phyloP scores from a whole-genome alignment of 2,113 vertebrate species.

The western clawed frog (Xenopus tropicalis) region DNA sequence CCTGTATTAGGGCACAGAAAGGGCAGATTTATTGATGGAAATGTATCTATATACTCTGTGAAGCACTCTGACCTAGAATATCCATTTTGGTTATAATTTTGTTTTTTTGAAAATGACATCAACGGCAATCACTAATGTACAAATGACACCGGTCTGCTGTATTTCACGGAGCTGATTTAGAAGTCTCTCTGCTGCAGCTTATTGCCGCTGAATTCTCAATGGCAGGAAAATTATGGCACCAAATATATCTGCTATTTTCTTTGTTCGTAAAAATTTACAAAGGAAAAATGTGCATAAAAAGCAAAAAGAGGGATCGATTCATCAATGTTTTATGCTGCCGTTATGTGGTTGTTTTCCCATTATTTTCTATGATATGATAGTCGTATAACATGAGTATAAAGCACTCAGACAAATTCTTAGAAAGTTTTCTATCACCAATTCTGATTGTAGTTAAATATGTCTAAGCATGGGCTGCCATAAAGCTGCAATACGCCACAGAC shows the following conservation, averaged over 20 bases:
- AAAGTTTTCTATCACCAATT: slow-evolving; percentile 8
- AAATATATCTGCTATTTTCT: slow-evolving; percentile 52
- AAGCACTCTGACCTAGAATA: slow-evolving; percentile 80
- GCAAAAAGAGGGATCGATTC: slow-evolving; percentile 45
- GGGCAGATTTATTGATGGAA: slow-evolving; percentile 90
- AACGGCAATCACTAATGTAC: slow-evolving; percentile 73
- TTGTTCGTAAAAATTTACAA: slow-evolving; percentile 44
- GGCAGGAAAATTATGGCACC: slow-evolving; percentile 42
- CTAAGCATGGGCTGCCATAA: background rate
- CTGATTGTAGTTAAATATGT: slow-evolving; percentile 11
- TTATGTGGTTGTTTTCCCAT: slow-evolving; percentile 41
- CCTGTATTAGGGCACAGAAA: slow-evolving; percentile 73
- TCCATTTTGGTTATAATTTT: slow-evolving; percentile 89
- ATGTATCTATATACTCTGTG: slow-evolving; percentile 84
- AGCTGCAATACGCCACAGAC: too few species aligned
- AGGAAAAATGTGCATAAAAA: slow-evolving; percentile 20
- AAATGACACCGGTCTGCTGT: slow-evolving; percentile 67
- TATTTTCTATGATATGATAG: slow-evolving; percentile 33
- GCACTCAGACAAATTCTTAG: slow-evolving; percentile 19
- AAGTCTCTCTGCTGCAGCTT: slow-evolving; percentile 47
- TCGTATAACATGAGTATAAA: slow-evolving; percentile 35
- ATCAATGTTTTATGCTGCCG: slow-evolving; percentile 42
- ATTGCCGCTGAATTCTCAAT: slow-evolving; percentile 45
- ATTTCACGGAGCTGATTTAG: slow-evolving; percentile 54
- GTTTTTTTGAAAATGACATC: slow-evolving; percentile 90